Evolutionary conservation across 2,888 invertebrate species (phyloP).

Genomic region (Quadroppia sp.): DNA sequence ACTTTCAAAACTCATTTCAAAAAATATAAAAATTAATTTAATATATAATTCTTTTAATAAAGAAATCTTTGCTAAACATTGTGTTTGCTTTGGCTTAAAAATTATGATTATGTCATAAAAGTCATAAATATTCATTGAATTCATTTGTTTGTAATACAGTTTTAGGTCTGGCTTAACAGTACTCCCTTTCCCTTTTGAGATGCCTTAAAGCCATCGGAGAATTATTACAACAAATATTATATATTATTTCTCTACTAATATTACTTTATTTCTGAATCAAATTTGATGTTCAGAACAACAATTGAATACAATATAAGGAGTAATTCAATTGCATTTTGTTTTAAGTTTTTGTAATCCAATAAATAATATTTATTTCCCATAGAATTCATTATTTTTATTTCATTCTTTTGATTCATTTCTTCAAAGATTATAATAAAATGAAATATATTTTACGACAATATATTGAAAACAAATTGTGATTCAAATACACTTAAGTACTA

Average conservation of each 20-base stretch:
- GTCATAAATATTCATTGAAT: not conserved
- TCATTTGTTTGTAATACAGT: not conserved
- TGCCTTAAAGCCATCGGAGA: not conserved
- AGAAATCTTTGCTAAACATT: not conserved
- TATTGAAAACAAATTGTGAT: too few species aligned
- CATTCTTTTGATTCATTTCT: too few species aligned
- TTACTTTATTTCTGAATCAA: not conserved
- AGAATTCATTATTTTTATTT: not conserved
- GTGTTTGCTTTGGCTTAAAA: not conserved
- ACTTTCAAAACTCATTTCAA: not conserved
- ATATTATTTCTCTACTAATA: too few species aligned
- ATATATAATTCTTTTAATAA: not conserved
- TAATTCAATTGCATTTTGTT: conserved; percentile 9
- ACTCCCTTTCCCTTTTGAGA: not conserved
- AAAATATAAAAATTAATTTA: not conserved
- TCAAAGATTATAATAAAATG: too few species aligned
- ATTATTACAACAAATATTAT: conserved; percentile 18
- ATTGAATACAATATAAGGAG: not conserved
- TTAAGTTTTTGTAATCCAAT: too few species aligned
- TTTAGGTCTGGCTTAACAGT: not conserved
- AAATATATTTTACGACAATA: too few species aligned
- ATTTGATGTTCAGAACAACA: conserved; percentile 5
- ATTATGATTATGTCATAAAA: not conserved
- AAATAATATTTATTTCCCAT: not conserved
- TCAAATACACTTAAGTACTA: too few species aligned